phyloP scores from a whole-genome alignment of 2,888 invertebrate species.

The Adelognathus sp. region DNA sequence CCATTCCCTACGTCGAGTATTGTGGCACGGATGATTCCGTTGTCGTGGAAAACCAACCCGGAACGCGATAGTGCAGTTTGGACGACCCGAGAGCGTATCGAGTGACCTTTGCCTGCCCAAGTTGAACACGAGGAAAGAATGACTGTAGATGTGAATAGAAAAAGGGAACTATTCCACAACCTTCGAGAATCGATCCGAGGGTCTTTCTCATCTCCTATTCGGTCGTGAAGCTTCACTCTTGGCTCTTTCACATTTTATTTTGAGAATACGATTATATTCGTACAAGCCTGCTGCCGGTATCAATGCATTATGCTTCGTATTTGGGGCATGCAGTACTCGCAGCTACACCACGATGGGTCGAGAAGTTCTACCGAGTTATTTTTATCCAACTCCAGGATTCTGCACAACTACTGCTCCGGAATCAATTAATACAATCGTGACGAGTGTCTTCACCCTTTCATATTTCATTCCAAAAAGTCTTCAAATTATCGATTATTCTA shows the following conservation, averaged over 20 bases:
- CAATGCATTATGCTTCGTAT: conserved; percentile 32
- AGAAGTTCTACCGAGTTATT: conserved; percentile 16
- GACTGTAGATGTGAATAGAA: not conserved
- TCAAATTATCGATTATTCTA: too few species aligned
- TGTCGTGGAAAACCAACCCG: not conserved
- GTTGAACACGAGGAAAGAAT: not conserved
- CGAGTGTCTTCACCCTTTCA: too few species aligned
- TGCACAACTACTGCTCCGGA: not conserved
- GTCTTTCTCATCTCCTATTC: not conserved
- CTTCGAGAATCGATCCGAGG: conserved; percentile 18
- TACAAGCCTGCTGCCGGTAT: not conserved
- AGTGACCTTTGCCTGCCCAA: conserved; percentile 12
- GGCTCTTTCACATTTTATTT: conserved; percentile 25
- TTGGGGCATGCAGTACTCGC: conserved; percentile 17
- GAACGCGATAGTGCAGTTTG: not conserved
- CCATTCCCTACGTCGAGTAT: not conserved
- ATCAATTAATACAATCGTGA: not conserved
- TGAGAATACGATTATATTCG: conserved; percentile 2
- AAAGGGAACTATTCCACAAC: not conserved
- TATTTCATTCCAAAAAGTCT: too few species aligned
- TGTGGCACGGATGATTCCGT: not conserved
- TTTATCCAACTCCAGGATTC: not conserved
- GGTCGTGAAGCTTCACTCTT: not conserved
- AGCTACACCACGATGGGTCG: conserved; percentile 11
- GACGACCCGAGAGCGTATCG: conserved; percentile 3